phyloP scores from a whole-genome alignment of 2,797 vertebrate genomes.

The Notolabrus celidotus region DNA sequence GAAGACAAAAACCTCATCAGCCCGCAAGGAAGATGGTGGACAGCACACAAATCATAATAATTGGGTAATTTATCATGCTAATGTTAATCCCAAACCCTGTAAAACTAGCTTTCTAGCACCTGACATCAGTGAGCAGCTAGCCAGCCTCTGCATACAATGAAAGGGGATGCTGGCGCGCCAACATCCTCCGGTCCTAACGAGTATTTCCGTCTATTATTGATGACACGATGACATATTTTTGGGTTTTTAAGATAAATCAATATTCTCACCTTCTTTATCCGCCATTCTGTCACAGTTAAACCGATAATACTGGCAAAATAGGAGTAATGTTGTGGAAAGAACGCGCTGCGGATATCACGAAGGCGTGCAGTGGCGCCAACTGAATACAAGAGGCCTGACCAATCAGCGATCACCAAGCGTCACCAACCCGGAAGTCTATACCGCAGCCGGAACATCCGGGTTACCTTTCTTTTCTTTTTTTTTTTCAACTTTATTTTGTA shows the following conservation, averaged over 20 bases:
- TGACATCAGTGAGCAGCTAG: conserved; percentile 59
- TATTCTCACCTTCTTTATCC: conserved; percentile 81
- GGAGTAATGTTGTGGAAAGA: conserved; percentile 5
- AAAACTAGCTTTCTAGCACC: conserved; percentile 19
- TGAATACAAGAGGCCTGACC: conserved; percentile 49
- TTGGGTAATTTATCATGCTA: too few species aligned
- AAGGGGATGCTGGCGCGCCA: conserved; percentile 65
- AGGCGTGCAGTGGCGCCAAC: conserved; percentile 81
- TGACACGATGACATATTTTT: neutral
- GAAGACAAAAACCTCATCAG: neutral
- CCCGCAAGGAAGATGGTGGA: neutral
- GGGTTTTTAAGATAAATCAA: neutral
- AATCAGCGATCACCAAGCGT: conserved; percentile 56
- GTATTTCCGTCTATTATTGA: neutral
- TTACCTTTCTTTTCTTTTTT: too few species aligned
- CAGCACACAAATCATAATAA: too few species aligned
- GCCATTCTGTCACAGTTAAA: conserved; percentile 63
- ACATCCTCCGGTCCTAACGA: conserved; percentile 30
- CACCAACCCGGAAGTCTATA: conserved; percentile 48
- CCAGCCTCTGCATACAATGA: conserved; percentile 69
- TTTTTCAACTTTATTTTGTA: too few species aligned
- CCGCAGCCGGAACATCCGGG: conserved; percentile 39
- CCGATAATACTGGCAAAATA: conserved; percentile 18
- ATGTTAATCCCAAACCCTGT: conserved; percentile 5
- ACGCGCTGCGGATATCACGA: conserved; percentile 36